phyloP scores from a whole-genome alignment of 2,797 vertebrate genomes.

The Chanos chanos region DNA sequence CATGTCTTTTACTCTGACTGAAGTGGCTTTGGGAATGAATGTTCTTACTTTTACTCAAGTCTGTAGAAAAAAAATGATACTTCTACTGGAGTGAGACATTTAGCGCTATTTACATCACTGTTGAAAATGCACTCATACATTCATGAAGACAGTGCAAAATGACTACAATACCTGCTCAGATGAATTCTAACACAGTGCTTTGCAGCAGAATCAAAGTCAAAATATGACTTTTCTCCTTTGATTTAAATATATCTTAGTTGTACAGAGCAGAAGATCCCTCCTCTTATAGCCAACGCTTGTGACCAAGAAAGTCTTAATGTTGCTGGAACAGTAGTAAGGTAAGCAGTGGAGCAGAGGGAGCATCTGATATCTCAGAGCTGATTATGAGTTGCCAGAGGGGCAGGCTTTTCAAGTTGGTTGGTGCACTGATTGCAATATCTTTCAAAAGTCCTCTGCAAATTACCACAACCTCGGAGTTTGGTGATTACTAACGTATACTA shows the following conservation, averaged over 20 bases:
- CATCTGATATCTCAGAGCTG: neutral
- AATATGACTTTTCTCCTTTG: too few relatives aligned
- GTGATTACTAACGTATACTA: constrained; percentile 32
- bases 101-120: neutral
- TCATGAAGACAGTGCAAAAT: too few relatives aligned
- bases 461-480: constrained; percentile 33
- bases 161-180: too few relatives aligned
- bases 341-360: constrained; percentile 6
- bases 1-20: too few relatives aligned
- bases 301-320: neutral
- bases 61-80: neutral
- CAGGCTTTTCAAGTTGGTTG: constrained; percentile 19
- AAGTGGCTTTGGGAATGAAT: neutral
- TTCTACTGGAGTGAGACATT: neutral
- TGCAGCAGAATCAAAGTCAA: too few relatives aligned
- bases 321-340: neutral
- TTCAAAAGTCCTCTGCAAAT: constrained; percentile 44
- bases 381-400: constrained; percentile 16
- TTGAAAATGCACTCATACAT: too few relatives aligned
- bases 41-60: neutral
- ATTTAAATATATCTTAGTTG: too few relatives aligned
- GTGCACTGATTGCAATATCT: constrained; percentile 39
- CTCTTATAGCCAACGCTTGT: too few relatives aligned
- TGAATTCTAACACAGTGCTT: too few relatives aligned
- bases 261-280: too few relatives aligned